Conservation (phyloP, 2,888 invertebrate species). For the Cephus pygmeus region DNA sequence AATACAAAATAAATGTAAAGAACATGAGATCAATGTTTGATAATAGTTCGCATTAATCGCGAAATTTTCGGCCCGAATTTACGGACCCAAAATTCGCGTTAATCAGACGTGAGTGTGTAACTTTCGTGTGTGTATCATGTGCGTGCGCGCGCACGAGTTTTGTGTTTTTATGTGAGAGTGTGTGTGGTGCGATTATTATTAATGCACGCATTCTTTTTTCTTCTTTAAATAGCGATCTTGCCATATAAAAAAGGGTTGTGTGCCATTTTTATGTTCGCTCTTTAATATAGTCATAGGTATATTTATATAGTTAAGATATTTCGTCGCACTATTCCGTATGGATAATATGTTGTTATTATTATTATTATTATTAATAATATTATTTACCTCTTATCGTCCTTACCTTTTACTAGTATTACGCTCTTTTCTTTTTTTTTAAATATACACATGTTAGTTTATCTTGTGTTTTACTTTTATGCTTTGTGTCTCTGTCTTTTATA, state of each 20-base stretch:
- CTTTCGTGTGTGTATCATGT: neutral
- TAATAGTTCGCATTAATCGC: slow-evolving; percentile 47
- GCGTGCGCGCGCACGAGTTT: slow-evolving; percentile 7
- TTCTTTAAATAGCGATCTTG: neutral
- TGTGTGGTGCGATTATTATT: neutral
- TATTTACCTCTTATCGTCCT: neutral
- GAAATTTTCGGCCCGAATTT: slow-evolving; percentile 20
- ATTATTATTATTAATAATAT: neutral
- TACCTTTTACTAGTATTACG: neutral
- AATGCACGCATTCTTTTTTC: neutral
- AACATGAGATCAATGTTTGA: slow-evolving; percentile 64
- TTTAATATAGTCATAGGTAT: neutral
- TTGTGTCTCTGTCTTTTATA: no score
- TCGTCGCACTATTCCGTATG: slow-evolving; percentile 1
- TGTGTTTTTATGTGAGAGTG: neutral
- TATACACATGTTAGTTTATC: neutral
- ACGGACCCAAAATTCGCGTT: neutral
- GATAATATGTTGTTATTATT: neutral
- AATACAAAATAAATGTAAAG: slow-evolving; percentile 50
- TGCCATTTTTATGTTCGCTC: neutral
- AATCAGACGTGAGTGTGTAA: slow-evolving; percentile 4
- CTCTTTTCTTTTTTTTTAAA: no score
- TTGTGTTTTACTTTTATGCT: no score
- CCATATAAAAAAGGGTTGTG: neutral
- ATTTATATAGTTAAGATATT: neutral